Conservation (phyloP, 2,888 invertebrate species). For the Odontocolon sp. region DNA sequence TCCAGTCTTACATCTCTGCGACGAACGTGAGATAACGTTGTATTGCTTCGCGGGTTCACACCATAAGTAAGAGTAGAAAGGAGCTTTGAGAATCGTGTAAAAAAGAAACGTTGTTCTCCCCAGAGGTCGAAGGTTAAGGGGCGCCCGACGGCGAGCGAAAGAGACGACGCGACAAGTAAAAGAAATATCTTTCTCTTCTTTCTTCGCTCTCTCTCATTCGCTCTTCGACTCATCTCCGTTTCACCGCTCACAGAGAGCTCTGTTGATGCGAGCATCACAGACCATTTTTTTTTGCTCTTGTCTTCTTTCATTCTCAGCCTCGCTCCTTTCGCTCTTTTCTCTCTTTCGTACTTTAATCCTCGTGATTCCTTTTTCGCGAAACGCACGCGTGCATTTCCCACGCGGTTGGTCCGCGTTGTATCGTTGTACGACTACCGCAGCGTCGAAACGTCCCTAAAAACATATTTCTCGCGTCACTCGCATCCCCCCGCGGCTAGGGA, state of each 20-base stretch:
- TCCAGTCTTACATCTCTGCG: background rate
- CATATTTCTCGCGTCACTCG: constrained; percentile 36
- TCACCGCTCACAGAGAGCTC: constrained; percentile 28
- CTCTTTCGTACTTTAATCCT: constrained; percentile 51
- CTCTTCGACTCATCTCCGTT: constrained; percentile 1
- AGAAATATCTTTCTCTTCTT: constrained; percentile 24
- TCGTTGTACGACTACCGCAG: background rate
- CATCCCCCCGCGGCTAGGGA: constrained; percentile 2
- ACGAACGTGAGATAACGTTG: background rate
- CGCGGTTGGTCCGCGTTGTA: constrained; percentile 42
- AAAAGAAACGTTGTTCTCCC: constrained; percentile 20
- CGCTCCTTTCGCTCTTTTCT: constrained; percentile 20
- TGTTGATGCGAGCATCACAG: constrained; percentile 17
- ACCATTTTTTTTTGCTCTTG: constrained; percentile 7
- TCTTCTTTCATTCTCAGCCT: constrained; percentile 14
- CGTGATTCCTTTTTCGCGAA: constrained; percentile 54
- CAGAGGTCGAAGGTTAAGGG: constrained; percentile 50
- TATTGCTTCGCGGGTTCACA: background rate
- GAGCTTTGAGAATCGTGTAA: constrained; percentile 3
- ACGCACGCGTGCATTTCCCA: constrained; percentile 58
- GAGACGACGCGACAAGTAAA: constrained; percentile 4
- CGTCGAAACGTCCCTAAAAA: constrained; percentile 35
- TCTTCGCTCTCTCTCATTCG: constrained; percentile 22
- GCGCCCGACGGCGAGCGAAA: constrained; percentile 5
- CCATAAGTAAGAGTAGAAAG: background rate